Evolutionary conservation across 1,140 invertebrate genomes (phyloP).

Genomic region (Halesus radiatus): DNA sequence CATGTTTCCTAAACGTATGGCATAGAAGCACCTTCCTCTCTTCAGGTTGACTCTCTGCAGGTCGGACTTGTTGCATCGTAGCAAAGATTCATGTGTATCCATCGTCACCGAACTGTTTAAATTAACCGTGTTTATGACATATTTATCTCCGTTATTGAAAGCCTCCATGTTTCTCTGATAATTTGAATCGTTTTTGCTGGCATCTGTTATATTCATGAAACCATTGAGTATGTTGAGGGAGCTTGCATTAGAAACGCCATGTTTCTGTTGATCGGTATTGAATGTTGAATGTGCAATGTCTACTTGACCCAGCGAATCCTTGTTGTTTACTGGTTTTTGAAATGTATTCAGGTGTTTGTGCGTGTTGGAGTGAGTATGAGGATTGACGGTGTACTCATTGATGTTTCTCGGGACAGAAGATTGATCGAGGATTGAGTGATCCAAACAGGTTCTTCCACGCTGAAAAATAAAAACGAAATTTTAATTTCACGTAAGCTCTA

Average conservation of each 20-base stretch:
- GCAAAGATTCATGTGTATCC: conserved; percentile 38
- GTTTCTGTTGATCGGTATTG: not conserved
- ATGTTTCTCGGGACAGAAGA: conserved; percentile 55
- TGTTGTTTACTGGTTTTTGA: conserved; percentile 38
- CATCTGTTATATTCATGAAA: not conserved
- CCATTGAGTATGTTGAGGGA: not conserved
- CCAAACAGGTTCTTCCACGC: conserved; percentile 55
- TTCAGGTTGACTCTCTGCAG: conserved; percentile 46
- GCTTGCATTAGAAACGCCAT: not conserved
- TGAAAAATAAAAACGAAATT: conserved; percentile 43
- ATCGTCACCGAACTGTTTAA: conserved; percentile 34
- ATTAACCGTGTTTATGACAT: conserved; percentile 31
- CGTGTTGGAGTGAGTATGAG: conserved; percentile 42
- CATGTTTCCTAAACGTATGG: conserved; percentile 50
- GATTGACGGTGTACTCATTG: conserved; percentile 51
- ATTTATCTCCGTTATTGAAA: not conserved
- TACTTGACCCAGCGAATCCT: conserved; percentile 5
- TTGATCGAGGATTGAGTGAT: conserved; percentile 55
- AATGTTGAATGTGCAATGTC: conserved; percentile 14
- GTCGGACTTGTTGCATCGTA: conserved; percentile 53
- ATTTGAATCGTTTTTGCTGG: not conserved
- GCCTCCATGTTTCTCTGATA: conserved; percentile 5
- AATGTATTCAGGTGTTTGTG: conserved; percentile 47
- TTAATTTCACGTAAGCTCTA: not conserved
- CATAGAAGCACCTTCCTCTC: conserved; percentile 52